Evolutionary conservation across 1,140 invertebrate species (phyloP).

Genomic region (Octopus bimaculoides): DNA sequence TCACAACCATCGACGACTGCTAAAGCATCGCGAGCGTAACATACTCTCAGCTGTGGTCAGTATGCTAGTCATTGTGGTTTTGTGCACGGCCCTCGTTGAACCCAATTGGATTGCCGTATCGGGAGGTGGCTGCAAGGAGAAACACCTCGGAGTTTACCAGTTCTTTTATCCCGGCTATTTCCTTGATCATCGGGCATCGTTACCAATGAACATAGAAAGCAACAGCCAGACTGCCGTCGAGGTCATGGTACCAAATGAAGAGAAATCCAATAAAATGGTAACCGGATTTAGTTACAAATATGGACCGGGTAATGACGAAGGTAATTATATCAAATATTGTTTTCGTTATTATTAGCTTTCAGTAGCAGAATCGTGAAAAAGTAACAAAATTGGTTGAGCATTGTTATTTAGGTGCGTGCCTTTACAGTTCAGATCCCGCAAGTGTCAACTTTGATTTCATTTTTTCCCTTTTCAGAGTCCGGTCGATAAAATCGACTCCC

Average conservation of each 20-base stretch:
- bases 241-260: conserved; percentile 13
- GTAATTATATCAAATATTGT: conserved; percentile 28
- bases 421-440: too few relatives aligned
- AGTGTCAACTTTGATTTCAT: too few relatives aligned
- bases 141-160: conserved; percentile 43
- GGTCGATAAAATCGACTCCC: too few relatives aligned
- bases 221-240: neutral
- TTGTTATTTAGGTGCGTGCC: too few relatives aligned
- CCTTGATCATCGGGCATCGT: neutral
- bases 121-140: conserved; percentile 35
- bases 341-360: neutral
- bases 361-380: neutral
- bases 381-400: too few relatives aligned
- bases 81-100: conserved; percentile 49
- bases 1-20: conserved; percentile 26
- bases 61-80: conserved; percentile 48
- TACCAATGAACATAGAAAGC: neutral
- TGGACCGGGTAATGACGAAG: conserved; percentile 31
- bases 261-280: neutral
- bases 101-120: conserved; percentile 44
- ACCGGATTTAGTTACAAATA: conserved; percentile 33
- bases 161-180: conserved; percentile 49
- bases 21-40: conserved; percentile 48
- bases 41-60: conserved; percentile 46
- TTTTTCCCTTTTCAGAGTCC: too few relatives aligned